Percentiles rank a stretch among this genome's conserved stretches.
phyloP scores from a whole-genome alignment of 2,113 vertebrate species.

The Gorsachius goisagi region DNA sequence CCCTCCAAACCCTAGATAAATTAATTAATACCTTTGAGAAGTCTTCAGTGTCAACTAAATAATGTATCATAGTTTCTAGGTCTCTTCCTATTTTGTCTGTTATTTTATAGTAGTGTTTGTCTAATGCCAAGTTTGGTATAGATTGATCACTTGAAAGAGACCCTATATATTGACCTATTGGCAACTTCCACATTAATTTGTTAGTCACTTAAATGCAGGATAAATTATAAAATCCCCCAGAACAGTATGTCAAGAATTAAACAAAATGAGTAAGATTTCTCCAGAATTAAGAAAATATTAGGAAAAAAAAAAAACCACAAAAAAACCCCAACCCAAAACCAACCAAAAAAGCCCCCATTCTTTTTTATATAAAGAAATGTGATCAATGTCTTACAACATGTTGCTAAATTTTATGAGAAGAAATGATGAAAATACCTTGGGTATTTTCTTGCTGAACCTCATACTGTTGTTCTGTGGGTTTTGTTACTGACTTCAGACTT shows the following conservation, averaged over 20 bases:
- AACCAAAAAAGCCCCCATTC: not conserved
- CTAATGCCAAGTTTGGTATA: not conserved
- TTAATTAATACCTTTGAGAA: not conserved
- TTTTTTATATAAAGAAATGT: not conserved
- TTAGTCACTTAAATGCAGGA: not conserved
- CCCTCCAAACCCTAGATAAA: not conserved
- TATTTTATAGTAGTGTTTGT: not conserved
- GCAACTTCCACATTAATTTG: not conserved
- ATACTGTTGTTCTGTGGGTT: not conserved
- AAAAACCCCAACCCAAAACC: not conserved
- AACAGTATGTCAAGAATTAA: not conserved
- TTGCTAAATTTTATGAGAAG: not conserved
- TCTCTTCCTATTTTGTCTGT: not conserved
- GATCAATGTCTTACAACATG: fast-evolving
- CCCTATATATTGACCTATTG: not conserved
- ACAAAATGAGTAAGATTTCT: not conserved
- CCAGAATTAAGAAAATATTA: not conserved
- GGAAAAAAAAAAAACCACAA: too few relatives aligned
- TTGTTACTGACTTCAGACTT: not conserved
- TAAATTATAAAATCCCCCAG: not conserved
- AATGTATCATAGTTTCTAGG: not conserved
- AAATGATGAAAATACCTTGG: not conserved
- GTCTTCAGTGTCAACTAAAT: not conserved
- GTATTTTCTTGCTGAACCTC: not conserved
- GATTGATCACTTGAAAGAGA: not conserved